These are phyloP conservation scores for Diaphora mendica DNA, from an alignment of 2,888 invertebrate genomes.

Conservation along the genomic window DNA sequence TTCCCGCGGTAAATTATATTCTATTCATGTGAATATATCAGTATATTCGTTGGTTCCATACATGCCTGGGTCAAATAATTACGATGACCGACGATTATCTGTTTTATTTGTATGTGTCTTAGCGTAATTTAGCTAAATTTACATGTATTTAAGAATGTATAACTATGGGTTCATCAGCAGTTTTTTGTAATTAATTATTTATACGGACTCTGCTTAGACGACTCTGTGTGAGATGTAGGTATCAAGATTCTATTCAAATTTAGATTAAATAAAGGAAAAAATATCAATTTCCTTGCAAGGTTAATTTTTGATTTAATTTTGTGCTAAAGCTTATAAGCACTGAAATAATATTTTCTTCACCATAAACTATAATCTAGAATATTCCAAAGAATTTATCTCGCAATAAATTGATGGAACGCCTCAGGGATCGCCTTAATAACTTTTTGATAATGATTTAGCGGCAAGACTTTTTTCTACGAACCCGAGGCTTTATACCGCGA, in stretches of 20 bases:
- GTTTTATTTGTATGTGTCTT: no score
- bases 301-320: not conserved
- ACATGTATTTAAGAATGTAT: no score
- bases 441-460: conserved; percentile 69
- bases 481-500: conserved; percentile 45
- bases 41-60: no score
- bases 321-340: conserved; percentile 2
- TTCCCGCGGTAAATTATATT: not conserved
- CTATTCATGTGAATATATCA: not conserved
- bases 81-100: no score
- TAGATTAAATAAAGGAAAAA: not conserved
- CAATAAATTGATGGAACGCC: conserved; percentile 56
- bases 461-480: conserved; percentile 49
- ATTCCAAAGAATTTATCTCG: conserved; percentile 33
- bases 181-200: no score
- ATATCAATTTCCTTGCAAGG: not conserved
- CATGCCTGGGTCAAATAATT: no score
- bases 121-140: no score
- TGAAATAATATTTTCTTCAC: conserved; percentile 21
- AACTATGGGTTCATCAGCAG: no score
- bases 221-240: no score
- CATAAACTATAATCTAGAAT: conserved; percentile 38
- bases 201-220: no score
- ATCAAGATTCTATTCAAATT: no score
- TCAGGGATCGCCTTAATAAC: conserved; percentile 60